Base-by-base conservation (phyloP, 2,888 invertebrate species). In the Fissipunctia ypsillon region DNA sequence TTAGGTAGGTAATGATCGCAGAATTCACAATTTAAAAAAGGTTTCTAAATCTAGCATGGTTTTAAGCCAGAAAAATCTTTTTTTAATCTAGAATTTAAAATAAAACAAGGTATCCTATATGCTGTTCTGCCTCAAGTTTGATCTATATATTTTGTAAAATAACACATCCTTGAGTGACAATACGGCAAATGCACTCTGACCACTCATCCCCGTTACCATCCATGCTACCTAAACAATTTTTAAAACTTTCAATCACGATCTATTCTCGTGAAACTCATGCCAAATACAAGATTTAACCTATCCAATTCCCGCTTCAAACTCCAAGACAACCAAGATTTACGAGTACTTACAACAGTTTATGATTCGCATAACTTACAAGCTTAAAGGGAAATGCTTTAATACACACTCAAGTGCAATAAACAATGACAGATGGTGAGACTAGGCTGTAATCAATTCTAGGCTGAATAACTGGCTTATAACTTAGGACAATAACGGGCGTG, bases 381-480 rank as follows among this genome's bases (percentile, higher is more conserved):
- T 50, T 70, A 57, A 63, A 60, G 69, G 83, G 67, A 78, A 83
- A 81, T 83, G 67, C 67, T 73, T 78, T 68, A 81, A 79, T 73
- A 79, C 60, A 78, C 61, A 69, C 61, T 50, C 38, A 60, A 69
- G 25, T 81, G 50, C 69, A 52, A 67, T 79, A 68, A 64, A 83
- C 80, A 81, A 43, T 35, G 81, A 83, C 60, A 69, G 83, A 79
- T 68, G 61, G 73, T 6, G 9, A 35, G 52, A 43, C 73, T 50
- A 57, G 67, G 35, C 45, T n/a, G 38, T 45, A 25, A 81, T 80
- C 69, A 78, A 79, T 83, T 57, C 50, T 50, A 45, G 19, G 25
- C 14, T 83, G 69, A 81, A 72, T 80, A 78, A 63, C 73, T 73
- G 45, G 80, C 66, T 78, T 69, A 81, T 67, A 81, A 79, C 56